phyloP scores from a whole-genome alignment of 2,797 vertebrate genomes.

The Alfaro cultratus region DNA sequence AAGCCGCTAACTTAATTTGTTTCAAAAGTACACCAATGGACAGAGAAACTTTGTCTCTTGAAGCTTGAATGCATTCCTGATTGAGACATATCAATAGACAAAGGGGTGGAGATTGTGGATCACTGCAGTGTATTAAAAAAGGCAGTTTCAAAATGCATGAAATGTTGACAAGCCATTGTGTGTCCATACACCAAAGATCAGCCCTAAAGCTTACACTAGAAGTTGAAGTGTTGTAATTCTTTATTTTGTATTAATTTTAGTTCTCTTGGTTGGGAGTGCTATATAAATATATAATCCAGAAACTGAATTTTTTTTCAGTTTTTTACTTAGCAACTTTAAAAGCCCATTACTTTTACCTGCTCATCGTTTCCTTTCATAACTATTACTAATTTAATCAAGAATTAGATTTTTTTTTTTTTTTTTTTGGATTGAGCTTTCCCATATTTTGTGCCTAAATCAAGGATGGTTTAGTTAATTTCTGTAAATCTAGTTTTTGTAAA shows the following conservation, averaged over 20 bases:
- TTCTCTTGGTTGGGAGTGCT: constrained; percentile 28
- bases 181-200: constrained; percentile 64
- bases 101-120: constrained; percentile 30
- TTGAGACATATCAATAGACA: constrained; percentile 32
- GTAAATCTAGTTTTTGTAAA: constrained; percentile 82
- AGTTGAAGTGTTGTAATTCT: constrained; percentile 49
- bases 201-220: constrained; percentile 56
- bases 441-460: constrained; percentile 77
- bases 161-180: constrained; percentile 45
- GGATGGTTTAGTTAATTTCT: constrained; percentile 65
- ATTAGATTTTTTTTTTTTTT: constrained; percentile 42
- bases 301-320: constrained; percentile 28
- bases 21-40: constrained; percentile 11
- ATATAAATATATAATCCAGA: constrained; percentile 12
- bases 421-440: constrained; percentile 64
- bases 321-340: constrained; percentile 40
- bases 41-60: constrained; percentile 2
- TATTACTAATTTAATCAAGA: constrained; percentile 57
- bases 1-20: constrained; percentile 15
- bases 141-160: constrained; percentile 44
- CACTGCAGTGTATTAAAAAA: constrained; percentile 1
- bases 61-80: constrained; percentile 34
- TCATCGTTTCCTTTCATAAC: constrained; percentile 57
- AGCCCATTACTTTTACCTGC: constrained; percentile 60
- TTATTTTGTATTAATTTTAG: constrained; percentile 41